Conservation (phyloP, 2,888 invertebrate species). For the Platynereis dumerilii region DNA sequence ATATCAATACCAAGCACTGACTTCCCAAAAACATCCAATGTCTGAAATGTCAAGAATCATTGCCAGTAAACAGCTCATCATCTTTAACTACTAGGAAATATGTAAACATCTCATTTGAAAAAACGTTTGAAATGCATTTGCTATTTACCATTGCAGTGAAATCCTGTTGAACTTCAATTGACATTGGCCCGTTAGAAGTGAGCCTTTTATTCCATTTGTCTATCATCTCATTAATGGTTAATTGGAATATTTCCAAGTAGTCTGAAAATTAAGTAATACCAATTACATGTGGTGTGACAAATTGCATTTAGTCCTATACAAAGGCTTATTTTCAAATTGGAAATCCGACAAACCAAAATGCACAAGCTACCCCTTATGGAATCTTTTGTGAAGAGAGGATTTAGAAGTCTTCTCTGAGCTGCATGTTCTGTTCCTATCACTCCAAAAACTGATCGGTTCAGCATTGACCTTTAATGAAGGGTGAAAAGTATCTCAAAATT, state of each 20-base stretch:
- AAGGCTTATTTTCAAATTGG: too few species aligned
- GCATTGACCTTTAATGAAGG: too few species aligned
- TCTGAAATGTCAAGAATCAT: conserved; percentile 39
- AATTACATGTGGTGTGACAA: not conserved
- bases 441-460: conserved; percentile 9
- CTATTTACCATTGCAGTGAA: conserved; percentile 11
- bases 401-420: conserved; percentile 44
- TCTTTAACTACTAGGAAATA: too few species aligned
- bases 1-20: conserved; percentile 41
- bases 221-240: too few species aligned
- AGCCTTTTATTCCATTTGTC: too few species aligned
- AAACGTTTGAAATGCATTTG: too few species aligned
- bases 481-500: too few species aligned
- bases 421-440: conserved; percentile 44
- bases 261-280: not conserved
- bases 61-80: not conserved
- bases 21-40: conserved; percentile 41
- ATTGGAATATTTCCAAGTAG: not conserved
- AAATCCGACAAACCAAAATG: too few species aligned
- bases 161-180: conserved; percentile 5
- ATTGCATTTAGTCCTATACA: too few species aligned
- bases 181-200: not conserved
- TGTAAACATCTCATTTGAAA: too few species aligned
- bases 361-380: conserved; percentile 42
- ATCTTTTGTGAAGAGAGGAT: conserved; percentile 46